phyloP scores from a whole-genome alignment of 2,113 vertebrate species.

The Sturnira hondurensis region DNA sequence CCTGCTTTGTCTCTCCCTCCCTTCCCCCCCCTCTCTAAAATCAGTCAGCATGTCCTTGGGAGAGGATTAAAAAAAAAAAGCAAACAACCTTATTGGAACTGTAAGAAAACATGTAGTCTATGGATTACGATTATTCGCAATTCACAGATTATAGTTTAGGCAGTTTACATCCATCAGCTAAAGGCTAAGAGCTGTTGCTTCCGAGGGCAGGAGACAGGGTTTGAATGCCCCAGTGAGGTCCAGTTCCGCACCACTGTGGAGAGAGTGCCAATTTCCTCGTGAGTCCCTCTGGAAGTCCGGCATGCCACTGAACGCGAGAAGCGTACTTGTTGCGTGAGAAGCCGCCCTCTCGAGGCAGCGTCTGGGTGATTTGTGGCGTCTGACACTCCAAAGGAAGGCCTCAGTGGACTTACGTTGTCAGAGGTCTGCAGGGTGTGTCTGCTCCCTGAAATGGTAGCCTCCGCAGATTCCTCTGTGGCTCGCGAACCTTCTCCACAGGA shows the following conservation, averaged over 20 bases:
- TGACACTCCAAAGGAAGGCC: background rate
- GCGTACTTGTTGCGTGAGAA: background rate
- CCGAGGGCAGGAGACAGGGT: background rate
- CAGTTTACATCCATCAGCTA: background rate
- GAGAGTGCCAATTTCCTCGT: background rate
- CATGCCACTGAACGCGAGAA: background rate
- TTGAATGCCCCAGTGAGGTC: background rate
- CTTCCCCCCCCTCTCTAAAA: too few relatives aligned
- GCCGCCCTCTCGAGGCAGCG: background rate
- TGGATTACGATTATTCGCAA: conserved; percentile 37
- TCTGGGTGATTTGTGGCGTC: background rate
- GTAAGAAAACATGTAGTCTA: background rate
- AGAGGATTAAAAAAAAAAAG: too few relatives aligned
- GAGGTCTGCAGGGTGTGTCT: background rate
- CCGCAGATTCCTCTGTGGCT: background rate
- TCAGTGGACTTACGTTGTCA: background rate
- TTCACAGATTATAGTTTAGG: background rate
- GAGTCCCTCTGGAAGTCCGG: background rate
- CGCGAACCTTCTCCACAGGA: background rate
- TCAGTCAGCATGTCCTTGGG: too few relatives aligned
- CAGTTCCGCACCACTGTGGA: background rate
- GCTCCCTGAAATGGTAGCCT: conserved; percentile 19
- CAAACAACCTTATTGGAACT: background rate
- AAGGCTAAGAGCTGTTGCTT: background rate
- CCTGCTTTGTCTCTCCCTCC: too few relatives aligned